Percentiles rank a stretch among this genome's conserved stretches.
These are phyloP conservation scores for Phyllotis vaccarum DNA, from an alignment of 2,797 vertebrate genomes.

Conservation along the genomic window DNA sequence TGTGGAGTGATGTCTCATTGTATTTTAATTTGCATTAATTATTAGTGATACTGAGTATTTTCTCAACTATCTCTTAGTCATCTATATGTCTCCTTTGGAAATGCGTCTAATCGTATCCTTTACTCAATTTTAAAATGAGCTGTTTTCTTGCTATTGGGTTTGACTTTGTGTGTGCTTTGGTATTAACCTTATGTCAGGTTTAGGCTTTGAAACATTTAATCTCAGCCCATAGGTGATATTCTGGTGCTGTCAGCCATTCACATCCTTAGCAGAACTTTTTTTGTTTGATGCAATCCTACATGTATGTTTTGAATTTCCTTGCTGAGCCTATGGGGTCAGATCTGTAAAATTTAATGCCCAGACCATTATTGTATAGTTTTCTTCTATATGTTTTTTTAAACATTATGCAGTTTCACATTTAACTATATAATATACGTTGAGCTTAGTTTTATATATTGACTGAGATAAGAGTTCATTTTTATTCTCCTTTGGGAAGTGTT, in stretches of 20 bases:
- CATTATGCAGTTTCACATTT: not conserved
- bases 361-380: not conserved
- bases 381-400: not conserved
- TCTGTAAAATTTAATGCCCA: not conserved
- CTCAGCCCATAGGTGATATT: not conserved
- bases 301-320: not conserved
- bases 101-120: not conserved
- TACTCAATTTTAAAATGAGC: not conserved
- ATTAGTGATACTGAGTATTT: not conserved
- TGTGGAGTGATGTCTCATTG: no score
- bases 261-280: no score
- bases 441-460: not conserved
- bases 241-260: not conserved
- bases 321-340: not conserved
- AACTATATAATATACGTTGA: not conserved
- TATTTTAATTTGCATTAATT: not conserved
- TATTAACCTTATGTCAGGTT: not conserved
- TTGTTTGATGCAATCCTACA: not conserved
- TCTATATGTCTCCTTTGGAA: not conserved
- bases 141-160: not conserved
- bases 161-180: not conserved
- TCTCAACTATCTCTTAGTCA: not conserved
- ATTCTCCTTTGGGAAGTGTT: not conserved
- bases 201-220: not conserved
- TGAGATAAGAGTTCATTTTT: not conserved